Conservation (phyloP, 2,888 invertebrate genomes). For the Coelopa pilipes region DNA sequence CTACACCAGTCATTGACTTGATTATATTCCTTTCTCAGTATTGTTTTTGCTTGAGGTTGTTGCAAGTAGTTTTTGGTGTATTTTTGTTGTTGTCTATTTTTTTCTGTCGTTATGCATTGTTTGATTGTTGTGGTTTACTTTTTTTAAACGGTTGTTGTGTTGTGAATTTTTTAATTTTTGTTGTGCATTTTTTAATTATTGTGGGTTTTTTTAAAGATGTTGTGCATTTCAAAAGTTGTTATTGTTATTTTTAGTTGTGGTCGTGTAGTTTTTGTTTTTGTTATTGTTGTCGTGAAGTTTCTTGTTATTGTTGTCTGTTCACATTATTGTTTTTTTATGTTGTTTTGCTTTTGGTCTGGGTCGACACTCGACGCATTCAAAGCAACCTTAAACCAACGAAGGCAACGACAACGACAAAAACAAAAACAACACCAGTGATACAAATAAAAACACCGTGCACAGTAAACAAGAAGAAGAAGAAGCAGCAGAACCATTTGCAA, state of each 20-base stretch:
- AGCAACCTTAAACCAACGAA: background rate
- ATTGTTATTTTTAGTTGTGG: too few species aligned
- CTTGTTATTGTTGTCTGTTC: background rate
- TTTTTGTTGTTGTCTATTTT: too few species aligned
- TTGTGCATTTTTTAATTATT: too few species aligned
- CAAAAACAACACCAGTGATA: background rate
- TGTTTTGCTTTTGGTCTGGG: too few species aligned
- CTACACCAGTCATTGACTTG: conserved; percentile 12
- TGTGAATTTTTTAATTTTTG: too few species aligned
- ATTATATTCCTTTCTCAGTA: background rate
- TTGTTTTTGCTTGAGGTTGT: background rate
- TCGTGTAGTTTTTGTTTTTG: too few species aligned
- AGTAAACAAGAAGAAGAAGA: background rate
- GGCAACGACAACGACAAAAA: conserved; percentile 5
- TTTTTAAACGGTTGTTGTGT: too few species aligned
- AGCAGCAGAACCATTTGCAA: background rate
- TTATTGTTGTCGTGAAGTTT: background rate
- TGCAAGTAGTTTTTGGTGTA: too few species aligned
- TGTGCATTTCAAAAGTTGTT: too few species aligned
- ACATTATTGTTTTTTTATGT: background rate
- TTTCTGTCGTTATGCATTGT: too few species aligned
- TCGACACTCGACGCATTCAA: too few species aligned
- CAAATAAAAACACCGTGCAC: background rate
- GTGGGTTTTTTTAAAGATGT: conserved; percentile 18
- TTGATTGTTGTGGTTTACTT: too few species aligned